Evolutionary conservation across 2,797 vertebrate species (phyloP).

Genomic region (Lophotriccus pileatus): DNA sequence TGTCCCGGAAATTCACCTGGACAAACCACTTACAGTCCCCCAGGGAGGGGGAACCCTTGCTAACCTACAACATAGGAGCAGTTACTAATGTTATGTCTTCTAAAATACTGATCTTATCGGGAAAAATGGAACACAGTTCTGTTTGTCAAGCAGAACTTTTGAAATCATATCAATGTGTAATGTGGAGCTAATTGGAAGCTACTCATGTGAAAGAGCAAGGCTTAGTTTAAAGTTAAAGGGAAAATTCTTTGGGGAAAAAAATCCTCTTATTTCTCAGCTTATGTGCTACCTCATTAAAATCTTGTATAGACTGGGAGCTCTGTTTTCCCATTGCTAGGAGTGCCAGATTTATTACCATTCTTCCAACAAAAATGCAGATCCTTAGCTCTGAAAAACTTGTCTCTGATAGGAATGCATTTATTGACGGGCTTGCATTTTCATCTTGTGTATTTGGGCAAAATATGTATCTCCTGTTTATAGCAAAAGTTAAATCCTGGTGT

Average conservation of each 20-base stretch:
- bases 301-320: not conserved
- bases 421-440: not conserved
- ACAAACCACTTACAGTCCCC: no score
- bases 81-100: not conserved
- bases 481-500: not conserved
- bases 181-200: not conserved
- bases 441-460: not conserved
- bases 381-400: not conserved
- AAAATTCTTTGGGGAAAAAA: not conserved
- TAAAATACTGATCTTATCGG: not conserved
- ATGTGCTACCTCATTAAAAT: not conserved
- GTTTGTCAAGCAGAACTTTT: not conserved
- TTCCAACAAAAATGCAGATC: not conserved
- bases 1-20: no score
- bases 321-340: not conserved
- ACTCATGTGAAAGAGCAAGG: not conserved
- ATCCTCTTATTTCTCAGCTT: not conserved
- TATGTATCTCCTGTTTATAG: not conserved
- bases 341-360: not conserved
- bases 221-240: not conserved
- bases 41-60: no score
- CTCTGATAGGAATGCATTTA: not conserved
- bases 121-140: not conserved
- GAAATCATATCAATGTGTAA: not conserved
- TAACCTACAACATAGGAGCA: no score